Evolutionary conservation across 2,113 vertebrate genomes (phyloP).

Genomic region (Synodontis membranacea): DNA sequence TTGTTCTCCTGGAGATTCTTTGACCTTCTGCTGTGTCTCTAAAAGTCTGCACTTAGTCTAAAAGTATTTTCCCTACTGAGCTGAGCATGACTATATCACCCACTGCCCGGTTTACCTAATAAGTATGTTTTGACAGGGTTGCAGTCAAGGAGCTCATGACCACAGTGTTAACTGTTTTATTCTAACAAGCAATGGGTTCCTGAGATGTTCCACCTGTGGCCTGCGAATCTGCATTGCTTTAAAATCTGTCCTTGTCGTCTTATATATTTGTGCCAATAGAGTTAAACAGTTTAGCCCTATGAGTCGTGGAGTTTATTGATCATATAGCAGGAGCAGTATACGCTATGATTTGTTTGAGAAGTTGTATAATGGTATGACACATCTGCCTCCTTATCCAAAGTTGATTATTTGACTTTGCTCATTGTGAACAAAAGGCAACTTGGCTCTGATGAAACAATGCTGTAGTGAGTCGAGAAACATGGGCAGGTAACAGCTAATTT

Average conservation of each 20-base stretch:
- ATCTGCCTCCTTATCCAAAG: background rate
- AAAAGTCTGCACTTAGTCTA: background rate
- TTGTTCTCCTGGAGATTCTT: background rate
- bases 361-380: background rate
- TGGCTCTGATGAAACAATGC: too few relatives aligned
- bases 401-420: background rate
- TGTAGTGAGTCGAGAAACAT: background rate
- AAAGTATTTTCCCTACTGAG: background rate
- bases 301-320: background rate
- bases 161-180: constrained; percentile 62
- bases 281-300: background rate
- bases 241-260: background rate
- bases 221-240: background rate
- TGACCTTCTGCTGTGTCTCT: background rate
- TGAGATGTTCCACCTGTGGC: background rate
- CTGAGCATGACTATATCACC: constrained; percentile 82
- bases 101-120: constrained; percentile 84
- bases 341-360: background rate
- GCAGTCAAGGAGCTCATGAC: constrained; percentile 62
- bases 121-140: constrained; percentile 74
- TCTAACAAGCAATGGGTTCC: background rate
- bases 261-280: background rate
- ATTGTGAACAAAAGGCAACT: background rate
- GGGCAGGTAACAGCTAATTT: background rate
- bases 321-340: too few relatives aligned